These are phyloP conservation scores for Herminia tarsipennalis DNA, from an alignment of 2,888 invertebrate species.

Conservation along the genomic window DNA sequence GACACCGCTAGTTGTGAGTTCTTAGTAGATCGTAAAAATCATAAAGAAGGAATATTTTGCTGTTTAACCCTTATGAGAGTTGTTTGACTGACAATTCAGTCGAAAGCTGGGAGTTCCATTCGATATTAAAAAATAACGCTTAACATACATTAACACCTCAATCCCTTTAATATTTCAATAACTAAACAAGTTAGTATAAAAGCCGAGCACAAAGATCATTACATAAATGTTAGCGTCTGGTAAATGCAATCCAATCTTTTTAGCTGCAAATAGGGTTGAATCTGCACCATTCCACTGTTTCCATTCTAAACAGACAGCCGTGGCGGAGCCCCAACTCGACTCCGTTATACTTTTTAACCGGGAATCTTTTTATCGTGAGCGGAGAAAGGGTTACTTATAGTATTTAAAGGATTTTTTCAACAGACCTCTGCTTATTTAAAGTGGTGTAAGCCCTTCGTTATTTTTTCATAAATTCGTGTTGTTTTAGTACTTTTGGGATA, in stretches of 20 bases:
- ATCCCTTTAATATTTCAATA: not conserved
- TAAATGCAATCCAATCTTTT: constrained; percentile 62
- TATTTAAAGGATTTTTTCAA: constrained; percentile 47
- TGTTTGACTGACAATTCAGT: too few species aligned
- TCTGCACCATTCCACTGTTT: constrained; percentile 53
- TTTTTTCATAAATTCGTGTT: constrained; percentile 38
- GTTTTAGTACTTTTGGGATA: constrained; percentile 32
- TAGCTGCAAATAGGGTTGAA: constrained; percentile 55
- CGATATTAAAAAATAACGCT: not conserved
- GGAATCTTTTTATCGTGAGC: constrained; percentile 29
- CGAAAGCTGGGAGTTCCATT: too few species aligned
- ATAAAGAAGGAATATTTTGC: too few species aligned
- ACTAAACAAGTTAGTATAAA: constrained; percentile 21
- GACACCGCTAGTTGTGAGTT: too few species aligned
- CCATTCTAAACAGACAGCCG: constrained; percentile 52
- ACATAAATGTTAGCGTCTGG: constrained; percentile 56
- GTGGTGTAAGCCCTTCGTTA: constrained; percentile 35
- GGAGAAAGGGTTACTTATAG: constrained; percentile 42
- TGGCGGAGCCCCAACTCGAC: constrained; percentile 33
- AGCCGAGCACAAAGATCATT: constrained; percentile 51
- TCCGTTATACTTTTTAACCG: constrained; percentile 26
- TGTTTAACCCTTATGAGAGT: too few species aligned
- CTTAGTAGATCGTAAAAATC: too few species aligned
- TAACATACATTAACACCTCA: not conserved
- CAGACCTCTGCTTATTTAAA: constrained; percentile 40